Evolutionary conservation across 2,888 invertebrate genomes (phyloP).

Genomic region (Tortrix viridana): DNA sequence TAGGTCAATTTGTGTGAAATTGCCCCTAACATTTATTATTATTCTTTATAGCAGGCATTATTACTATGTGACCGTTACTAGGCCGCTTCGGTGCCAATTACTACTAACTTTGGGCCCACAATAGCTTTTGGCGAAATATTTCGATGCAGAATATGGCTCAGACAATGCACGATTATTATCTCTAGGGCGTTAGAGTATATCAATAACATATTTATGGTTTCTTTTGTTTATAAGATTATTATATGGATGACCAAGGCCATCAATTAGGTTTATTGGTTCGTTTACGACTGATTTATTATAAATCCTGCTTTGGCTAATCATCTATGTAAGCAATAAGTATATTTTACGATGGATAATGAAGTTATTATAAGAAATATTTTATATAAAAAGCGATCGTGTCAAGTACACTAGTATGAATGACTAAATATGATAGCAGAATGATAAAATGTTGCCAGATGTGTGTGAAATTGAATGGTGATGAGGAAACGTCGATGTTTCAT

Average conservation of each 20-base stretch:
- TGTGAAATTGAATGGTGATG: no score
- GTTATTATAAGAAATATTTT: no score
- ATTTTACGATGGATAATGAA: neutral
- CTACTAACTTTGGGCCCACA: neutral
- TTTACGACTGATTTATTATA: neutral
- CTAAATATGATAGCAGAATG: no score
- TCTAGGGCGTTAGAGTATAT: neutral
- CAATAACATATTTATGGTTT: neutral
- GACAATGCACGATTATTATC: conserved; percentile 4
- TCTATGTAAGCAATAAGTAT: neutral
- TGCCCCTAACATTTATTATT: no score
- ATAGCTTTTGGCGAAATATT: neutral
- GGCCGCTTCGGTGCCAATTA: neutral
- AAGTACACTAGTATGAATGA: no score
- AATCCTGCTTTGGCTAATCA: neutral
- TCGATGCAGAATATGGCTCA: neutral
- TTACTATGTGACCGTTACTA: no score
- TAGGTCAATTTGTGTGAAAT: no score
- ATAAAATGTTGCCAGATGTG: no score
- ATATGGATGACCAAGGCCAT: conserved; percentile 2
- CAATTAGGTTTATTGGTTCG: conserved; percentile 5
- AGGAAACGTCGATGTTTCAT: no score
- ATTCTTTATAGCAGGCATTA: no score
- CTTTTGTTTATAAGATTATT: conserved; percentile 1
- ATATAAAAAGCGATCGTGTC: no score